phyloP scores from a whole-genome alignment of 2,888 invertebrate species.

The Eutolmus rufibarbis region DNA sequence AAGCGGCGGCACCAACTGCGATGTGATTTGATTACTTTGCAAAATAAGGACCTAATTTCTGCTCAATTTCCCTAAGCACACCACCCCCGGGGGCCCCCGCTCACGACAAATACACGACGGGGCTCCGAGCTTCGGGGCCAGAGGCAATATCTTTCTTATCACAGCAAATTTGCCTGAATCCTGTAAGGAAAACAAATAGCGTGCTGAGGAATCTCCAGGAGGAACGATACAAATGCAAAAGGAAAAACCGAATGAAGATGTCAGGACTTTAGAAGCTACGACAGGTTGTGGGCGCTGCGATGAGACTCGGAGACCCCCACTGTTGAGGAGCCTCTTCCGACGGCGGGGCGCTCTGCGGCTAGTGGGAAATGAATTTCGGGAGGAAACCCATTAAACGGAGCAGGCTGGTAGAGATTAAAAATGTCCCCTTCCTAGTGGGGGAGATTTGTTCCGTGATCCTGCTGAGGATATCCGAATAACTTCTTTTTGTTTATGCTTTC shows the following conservation, averaged over 20 bases:
- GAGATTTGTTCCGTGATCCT: neutral
- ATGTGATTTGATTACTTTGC: neutral
- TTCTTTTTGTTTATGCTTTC: conserved; percentile 20
- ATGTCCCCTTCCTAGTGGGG: neutral
- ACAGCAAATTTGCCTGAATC: conserved; percentile 1
- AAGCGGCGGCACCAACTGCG: neutral
- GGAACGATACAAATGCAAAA: neutral
- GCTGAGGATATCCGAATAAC: neutral
- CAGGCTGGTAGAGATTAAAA: neutral
- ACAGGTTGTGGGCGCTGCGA: neutral
- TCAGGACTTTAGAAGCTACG: neutral
- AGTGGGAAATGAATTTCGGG: neutral
- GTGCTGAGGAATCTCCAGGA: neutral
- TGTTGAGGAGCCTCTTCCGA: neutral
- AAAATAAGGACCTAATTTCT: conserved; percentile 1
- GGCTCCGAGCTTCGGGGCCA: neutral
- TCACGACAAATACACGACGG: neutral
- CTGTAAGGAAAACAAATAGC: neutral
- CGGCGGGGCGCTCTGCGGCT: neutral
- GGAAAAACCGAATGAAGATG: neutral
- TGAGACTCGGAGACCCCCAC: neutral
- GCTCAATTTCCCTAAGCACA: neutral
- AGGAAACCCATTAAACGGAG: neutral
- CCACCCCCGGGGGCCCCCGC: neutral
- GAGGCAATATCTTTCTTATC: neutral